These are phyloP conservation scores for Cryptoblepharus egeriae DNA, from an alignment of 2,797 vertebrate species.

Conservation along the genomic window DNA sequence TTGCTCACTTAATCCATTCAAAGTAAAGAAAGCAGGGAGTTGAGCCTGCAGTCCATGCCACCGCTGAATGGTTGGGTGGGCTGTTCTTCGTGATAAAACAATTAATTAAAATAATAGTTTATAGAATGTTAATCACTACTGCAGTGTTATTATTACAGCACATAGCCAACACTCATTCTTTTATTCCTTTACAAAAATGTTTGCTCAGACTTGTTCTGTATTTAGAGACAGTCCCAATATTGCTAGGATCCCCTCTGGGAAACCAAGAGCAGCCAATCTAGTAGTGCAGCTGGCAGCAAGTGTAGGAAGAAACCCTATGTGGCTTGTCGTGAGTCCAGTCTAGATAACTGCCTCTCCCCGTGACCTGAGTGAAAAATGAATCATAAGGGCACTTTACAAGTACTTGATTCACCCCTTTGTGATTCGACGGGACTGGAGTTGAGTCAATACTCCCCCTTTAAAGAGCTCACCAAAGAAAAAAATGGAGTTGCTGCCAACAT, in stretches of 20 bases:
- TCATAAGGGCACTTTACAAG: too few species aligned
- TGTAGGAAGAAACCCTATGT: too few species aligned
- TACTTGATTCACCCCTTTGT: too few species aligned
- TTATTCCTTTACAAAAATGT: not conserved
- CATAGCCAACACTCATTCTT: slow-evolving; percentile 16
- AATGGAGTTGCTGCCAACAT: too few species aligned
- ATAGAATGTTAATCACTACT: slow-evolving; percentile 48
- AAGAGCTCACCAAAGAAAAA: too few species aligned
- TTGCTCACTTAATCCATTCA: slow-evolving; percentile 31
- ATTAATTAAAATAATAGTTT: slow-evolving; percentile 56
- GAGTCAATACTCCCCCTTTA: too few species aligned
- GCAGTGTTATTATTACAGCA: slow-evolving; percentile 3
- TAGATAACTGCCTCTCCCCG: too few species aligned
- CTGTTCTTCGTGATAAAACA: slow-evolving; percentile 48
- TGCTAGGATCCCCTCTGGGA: not conserved
- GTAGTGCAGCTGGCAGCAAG: too few species aligned
- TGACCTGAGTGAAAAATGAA: too few species aligned
- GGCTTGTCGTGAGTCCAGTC: too few species aligned
- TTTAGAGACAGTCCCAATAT: not conserved
- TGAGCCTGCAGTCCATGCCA: slow-evolving; percentile 14
- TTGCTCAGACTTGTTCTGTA: not conserved
- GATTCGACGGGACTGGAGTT: too few species aligned
- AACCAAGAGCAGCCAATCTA: not conserved
- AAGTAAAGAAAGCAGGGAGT: slow-evolving; percentile 32
- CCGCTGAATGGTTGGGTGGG: slow-evolving; percentile 21